Percentiles rank a stretch among this genome's conserved stretches.
phyloP scores from a whole-genome alignment of 1,140 invertebrate species.

The Patella vulgata region DNA sequence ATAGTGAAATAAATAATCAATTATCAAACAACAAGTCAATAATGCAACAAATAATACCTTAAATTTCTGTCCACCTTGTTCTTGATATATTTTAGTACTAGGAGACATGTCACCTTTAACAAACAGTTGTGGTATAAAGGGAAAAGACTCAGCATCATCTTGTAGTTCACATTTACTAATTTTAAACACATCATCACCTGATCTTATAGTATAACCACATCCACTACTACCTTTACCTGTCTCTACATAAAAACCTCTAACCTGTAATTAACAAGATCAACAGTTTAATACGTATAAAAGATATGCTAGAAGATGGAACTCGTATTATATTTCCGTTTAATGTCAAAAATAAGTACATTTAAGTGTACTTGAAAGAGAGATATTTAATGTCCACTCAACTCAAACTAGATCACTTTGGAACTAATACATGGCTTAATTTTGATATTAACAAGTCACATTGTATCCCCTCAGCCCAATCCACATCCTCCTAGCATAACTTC shows the following conservation, averaged over 20 bases:
- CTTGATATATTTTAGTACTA: constrained; percentile 37
- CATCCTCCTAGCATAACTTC: too few relatives aligned
- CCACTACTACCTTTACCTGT: constrained; percentile 37
- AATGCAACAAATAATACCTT: constrained; percentile 33
- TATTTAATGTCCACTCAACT: too few relatives aligned
- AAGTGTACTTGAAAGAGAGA: not conserved
- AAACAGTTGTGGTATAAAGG: constrained; percentile 38
- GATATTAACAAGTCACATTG: not conserved
- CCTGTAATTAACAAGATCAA: constrained; percentile 19
- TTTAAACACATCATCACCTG: constrained; percentile 51
- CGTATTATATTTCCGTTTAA: too few relatives aligned
- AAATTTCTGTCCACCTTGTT: constrained; percentile 31
- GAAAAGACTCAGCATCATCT: constrained; percentile 10
- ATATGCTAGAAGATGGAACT: too few relatives aligned
- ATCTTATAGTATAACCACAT: constrained; percentile 44
- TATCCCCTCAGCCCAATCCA: too few relatives aligned
- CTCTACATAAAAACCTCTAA: constrained; percentile 34
- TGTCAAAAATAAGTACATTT: too few relatives aligned
- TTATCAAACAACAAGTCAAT: too few relatives aligned
- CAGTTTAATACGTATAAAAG: not conserved
- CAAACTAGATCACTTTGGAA: too few relatives aligned
- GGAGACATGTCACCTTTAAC: constrained; percentile 39
- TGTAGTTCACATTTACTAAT: constrained; percentile 40
- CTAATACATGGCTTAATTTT: too few relatives aligned
- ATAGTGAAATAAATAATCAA: too few relatives aligned